Evolutionary conservation across 1,140 invertebrate genomes (phyloP).

Genomic region (Nylanderia fulva): DNA sequence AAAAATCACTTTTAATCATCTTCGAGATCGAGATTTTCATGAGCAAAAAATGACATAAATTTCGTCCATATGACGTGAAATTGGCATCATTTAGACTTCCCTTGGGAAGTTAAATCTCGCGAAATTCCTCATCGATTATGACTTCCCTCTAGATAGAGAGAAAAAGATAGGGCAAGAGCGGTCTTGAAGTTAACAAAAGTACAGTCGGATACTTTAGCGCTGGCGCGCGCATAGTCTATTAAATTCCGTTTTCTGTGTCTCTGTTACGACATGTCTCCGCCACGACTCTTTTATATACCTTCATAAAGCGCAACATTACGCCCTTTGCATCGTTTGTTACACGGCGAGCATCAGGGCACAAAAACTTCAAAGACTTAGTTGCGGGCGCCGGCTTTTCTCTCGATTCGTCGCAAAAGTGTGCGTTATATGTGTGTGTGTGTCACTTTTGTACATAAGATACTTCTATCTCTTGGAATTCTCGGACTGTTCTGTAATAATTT

Average conservation of each 20-base stretch:
- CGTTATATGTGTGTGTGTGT: background rate
- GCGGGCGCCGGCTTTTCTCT: background rate
- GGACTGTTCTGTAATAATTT: slow-evolving; percentile 15
- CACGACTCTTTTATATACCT: slow-evolving; percentile 12
- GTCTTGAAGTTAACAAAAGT: background rate
- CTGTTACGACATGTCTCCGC: background rate
- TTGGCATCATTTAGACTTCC: no score
- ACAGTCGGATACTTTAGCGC: background rate
- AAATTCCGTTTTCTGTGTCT: slow-evolving; percentile 21
- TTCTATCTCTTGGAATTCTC: slow-evolving; percentile 11
- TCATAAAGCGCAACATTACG: slow-evolving; percentile 30
- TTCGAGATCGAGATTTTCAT: no score
- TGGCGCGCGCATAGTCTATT: background rate
- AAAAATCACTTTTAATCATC: no score
- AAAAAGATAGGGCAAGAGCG: no score
- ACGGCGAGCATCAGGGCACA: background rate
- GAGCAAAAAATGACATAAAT: no score
- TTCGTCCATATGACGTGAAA: no score
- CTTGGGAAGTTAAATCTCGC: slow-evolving; percentile 21
- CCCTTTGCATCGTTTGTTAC: slow-evolving; percentile 35
- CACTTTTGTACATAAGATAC: background rate
- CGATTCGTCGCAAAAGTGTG: slow-evolving; percentile 9
- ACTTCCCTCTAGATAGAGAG: background rate
- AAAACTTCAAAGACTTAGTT: slow-evolving; percentile 21
- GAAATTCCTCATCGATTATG: background rate